These are phyloP conservation scores for Umimayanthus chanpuru DNA, from an alignment of 92 coral and sea anemone species.

Conservation along the genomic window DNA sequence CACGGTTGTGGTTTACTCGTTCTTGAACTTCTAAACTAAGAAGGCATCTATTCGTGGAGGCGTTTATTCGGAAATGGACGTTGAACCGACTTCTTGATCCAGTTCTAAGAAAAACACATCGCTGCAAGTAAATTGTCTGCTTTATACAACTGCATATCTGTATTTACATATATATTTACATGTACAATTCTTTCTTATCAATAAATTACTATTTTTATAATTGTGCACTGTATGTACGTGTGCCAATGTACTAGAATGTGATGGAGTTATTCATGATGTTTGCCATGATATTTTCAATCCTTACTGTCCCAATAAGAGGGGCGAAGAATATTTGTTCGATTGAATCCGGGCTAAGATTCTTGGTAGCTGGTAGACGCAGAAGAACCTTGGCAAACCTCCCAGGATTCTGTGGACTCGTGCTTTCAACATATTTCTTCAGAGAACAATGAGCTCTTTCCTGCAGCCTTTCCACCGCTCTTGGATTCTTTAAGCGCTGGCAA, in stretches of 20 bases:
- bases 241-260: constrained; percentile 16
- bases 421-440: constrained; percentile 80
- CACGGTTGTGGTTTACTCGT: too few species aligned
- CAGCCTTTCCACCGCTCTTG: constrained; percentile 75
- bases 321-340: constrained; percentile 93
- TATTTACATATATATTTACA: too few species aligned
- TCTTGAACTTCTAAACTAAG: too few species aligned
- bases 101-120: too few species aligned
- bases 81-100: too few species aligned
- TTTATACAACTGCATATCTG: too few species aligned
- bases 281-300: constrained; percentile 89
- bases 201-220: background rate
- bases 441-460: constrained; percentile 93
- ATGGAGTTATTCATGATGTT: constrained; percentile 72
- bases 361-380: constrained; percentile 83
- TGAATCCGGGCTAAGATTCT: constrained; percentile 69
- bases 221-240: background rate
- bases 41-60: too few species aligned
- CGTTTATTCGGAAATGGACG: too few species aligned
- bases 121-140: too few species aligned
- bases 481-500: constrained; percentile 57
- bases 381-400: constrained; percentile 92
- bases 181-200: too few species aligned
- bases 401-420: constrained; percentile 63
- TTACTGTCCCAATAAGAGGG: constrained; percentile 91